Base-by-base conservation (phyloP, 1,140 invertebrate genomes). In the Ooceraea biroi region DNA sequence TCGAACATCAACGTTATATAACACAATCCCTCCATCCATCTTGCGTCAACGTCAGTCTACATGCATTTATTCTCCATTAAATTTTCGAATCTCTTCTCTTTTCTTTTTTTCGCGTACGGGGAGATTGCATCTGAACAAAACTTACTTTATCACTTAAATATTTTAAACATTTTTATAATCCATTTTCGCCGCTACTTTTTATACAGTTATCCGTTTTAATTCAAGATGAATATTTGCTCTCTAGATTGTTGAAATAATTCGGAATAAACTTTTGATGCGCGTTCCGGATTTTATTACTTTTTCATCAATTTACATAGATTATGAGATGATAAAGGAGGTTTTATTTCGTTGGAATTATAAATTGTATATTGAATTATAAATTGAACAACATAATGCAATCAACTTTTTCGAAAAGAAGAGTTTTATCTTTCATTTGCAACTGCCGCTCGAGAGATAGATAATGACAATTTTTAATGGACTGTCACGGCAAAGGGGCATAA, bases 1-100 rank as follows among this genome's bases (percentile, higher is more conserved):
- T 69, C 66, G 65, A 80, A 80, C 65, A 57, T 80, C 76, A 80
- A 71, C 65, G 65, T 58, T 80, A 69, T 7, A 36, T 36, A 80
- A 57, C 52, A 57, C n/a, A 69, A 36, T 69, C 22, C 30, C 74
- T 27, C 50, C 30, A 69, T 78, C 63, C 36, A 57, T 69, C 65
- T 71, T 57, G 19, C 46, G 12, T 41, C 61, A 4, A 0, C 19
- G 76, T 46, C 76, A n/a, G 17, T 80, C 30, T 57, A 69, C 76
- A 71, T 80, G 50, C 65, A 57, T 80, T 80, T 71, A 22, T 22
- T 80, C 25, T 44, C 44, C 57, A 25, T 48, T 30, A 30, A 57
- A n/a, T 80, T 36, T 80, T 57, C 52, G 25, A 50, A 46, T 58
- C 10, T 22, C 41, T 57, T 11, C 11, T 36, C 12, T 11, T 44